Percentiles rank a stretch among this genome's conserved stretches.
Evolutionary conservation across 2,888 invertebrate species (phyloP).

Genomic region (Tachystola acroxantha): DNA sequence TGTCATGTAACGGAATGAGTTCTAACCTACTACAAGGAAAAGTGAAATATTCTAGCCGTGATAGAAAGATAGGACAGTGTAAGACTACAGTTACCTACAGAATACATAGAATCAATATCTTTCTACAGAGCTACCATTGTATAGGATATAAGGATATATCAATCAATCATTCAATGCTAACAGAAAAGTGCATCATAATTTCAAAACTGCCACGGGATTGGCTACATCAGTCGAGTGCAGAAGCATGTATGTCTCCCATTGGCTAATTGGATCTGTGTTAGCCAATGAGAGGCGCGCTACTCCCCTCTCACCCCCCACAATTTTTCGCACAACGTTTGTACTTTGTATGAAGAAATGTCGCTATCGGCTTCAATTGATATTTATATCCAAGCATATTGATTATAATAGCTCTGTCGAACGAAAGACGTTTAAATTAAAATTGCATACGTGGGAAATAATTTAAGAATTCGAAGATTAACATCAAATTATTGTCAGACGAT

Average conservation of each 20-base stretch:
- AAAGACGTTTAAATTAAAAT: too few species aligned
- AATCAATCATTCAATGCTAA: background rate
- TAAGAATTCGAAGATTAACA: conserved; percentile 19
- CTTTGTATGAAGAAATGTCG: too few species aligned
- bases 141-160: background rate
- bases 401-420: too few species aligned
- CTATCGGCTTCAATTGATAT: too few species aligned
- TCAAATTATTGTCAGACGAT: conserved; percentile 63
- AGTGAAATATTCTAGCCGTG: conserved; percentile 28
- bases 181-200: background rate
- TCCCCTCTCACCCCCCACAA: too few species aligned
- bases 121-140: conserved; percentile 4
- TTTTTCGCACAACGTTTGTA: too few species aligned
- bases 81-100: conserved; percentile 9
- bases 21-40: conserved; percentile 20
- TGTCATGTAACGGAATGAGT: conserved; percentile 7
- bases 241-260: too few species aligned
- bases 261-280: background rate
- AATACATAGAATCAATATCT: conserved; percentile 1
- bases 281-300: too few species aligned
- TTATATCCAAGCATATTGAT: too few species aligned
- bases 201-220: background rate
- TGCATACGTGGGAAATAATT: background rate
- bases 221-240: too few species aligned
- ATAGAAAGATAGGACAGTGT: conserved; percentile 17